These are phyloP conservation scores for Pyrochroa serraticornis DNA, from an alignment of 2,888 invertebrate species.

Conservation along the genomic window DNA sequence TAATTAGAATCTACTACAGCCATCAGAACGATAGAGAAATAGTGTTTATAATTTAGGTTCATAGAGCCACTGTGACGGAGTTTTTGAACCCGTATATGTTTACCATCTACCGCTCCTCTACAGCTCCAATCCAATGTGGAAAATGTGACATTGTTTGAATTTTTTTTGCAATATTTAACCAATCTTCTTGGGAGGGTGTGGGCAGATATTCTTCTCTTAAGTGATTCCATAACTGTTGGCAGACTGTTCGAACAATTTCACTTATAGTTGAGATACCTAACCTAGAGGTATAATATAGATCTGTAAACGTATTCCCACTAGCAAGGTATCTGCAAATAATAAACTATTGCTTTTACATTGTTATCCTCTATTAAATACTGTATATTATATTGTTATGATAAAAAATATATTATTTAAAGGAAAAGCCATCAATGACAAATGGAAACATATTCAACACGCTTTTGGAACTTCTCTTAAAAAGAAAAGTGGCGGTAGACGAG, in stretches of 20 bases:
- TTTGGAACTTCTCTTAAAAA: no score
- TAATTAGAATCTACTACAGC: slow-evolving; percentile 26
- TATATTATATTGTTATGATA: no score
- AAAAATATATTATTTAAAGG: no score
- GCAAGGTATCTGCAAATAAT: no score
- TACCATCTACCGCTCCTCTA: slow-evolving; percentile 5
- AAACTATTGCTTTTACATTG: no score
- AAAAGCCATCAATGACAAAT: no score
- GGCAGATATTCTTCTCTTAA: not conserved
- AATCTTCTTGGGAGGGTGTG: not conserved
- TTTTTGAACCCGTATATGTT: not conserved
- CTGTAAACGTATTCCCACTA: no score
- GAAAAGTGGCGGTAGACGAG: no score
- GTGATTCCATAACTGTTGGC: slow-evolving; percentile 13
- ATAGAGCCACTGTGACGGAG: not conserved
- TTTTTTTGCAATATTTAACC: not conserved
- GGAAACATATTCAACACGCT: no score
- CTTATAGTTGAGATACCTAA: no score
- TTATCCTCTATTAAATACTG: no score
- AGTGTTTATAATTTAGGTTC: slow-evolving; percentile 3
- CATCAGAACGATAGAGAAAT: slow-evolving; percentile 34
- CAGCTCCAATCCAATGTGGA: slow-evolving; percentile 3
- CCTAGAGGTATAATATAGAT: not conserved
- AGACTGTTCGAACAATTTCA: no score
- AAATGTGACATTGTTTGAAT: not conserved